Conservation (phyloP, 2,113 vertebrate species). For the Anarhynchus alexandrinus region DNA sequence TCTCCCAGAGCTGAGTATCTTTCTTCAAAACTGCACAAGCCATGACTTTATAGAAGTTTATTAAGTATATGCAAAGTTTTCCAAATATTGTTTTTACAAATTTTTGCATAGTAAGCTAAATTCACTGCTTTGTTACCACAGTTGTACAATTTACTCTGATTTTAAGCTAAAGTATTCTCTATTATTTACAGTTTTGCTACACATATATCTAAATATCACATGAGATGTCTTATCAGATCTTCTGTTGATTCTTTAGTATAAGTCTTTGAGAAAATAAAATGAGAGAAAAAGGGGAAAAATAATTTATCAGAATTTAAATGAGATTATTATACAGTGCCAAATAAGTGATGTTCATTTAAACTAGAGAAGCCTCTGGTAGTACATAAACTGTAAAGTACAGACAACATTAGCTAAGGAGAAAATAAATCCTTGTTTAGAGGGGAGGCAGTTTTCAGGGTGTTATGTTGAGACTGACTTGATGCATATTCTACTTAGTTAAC, state of each 20-base stretch:
- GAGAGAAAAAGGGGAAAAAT: neutral
- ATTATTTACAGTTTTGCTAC: neutral
- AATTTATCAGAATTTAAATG: neutral
- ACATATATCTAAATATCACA: neutral
- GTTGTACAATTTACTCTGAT: neutral
- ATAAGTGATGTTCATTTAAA: neutral
- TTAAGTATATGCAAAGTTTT: neutral
- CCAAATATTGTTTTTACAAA: neutral
- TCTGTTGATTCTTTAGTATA: neutral
- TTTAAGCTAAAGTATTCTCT: neutral
- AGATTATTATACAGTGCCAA: neutral
- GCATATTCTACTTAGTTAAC: neutral
- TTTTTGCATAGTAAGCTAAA: neutral
- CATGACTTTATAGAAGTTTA: neutral
- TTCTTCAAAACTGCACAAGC: neutral
- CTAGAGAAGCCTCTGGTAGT: neutral
- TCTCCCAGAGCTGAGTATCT: neutral
- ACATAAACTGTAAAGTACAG: neutral
- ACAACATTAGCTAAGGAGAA: neutral
- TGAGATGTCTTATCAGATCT: neutral
- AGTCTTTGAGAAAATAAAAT: neutral
- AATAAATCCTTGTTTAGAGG: neutral
- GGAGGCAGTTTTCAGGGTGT: neutral
- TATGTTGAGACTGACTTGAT: neutral
- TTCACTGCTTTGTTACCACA: neutral